Conservation (phyloP, 2,113 vertebrate species). For the Eretmochelys imbricata region DNA sequence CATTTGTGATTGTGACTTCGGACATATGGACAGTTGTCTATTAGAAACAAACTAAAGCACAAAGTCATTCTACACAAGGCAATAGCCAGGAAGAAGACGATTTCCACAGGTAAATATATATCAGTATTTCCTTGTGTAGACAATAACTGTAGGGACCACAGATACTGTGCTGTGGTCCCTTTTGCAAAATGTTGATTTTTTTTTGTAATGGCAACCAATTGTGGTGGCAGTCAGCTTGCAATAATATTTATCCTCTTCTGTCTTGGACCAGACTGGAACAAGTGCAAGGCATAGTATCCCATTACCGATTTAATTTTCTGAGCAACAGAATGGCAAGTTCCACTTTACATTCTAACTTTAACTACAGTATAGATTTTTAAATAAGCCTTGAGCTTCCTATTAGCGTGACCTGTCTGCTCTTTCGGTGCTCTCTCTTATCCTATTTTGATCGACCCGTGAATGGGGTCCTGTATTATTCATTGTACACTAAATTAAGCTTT, state of each 20-base stretch:
- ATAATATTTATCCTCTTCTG: constrained; percentile 44
- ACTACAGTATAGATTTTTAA: constrained; percentile 76
- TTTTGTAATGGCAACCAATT: constrained; percentile 26
- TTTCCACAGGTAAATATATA: neutral
- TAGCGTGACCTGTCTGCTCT: constrained; percentile 73
- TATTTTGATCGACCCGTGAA: constrained; percentile 70
- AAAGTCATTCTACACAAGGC: neutral
- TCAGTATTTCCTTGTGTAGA: neutral
- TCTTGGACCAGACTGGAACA: constrained; percentile 33
- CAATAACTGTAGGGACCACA: neutral
- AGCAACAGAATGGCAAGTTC: constrained; percentile 63
- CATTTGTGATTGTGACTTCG: neutral
- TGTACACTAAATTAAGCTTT: constrained; percentile 75
- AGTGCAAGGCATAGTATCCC: constrained; percentile 45
- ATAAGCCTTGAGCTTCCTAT: constrained; percentile 72
- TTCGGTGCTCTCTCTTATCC: constrained; percentile 61
- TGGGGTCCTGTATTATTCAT: constrained; percentile 71
- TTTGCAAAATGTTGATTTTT: constrained; percentile 39
- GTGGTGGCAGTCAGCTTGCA: neutral
- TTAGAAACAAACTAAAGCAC: neutral
- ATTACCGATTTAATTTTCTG: constrained; percentile 68
- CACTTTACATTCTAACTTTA: constrained; percentile 73
- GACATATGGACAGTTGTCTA: neutral
- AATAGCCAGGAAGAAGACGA: neutral
- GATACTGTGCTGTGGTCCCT: neutral